Evolutionary conservation across 2,888 invertebrate genomes (phyloP).

Genomic region (Dryomyza anilis): DNA sequence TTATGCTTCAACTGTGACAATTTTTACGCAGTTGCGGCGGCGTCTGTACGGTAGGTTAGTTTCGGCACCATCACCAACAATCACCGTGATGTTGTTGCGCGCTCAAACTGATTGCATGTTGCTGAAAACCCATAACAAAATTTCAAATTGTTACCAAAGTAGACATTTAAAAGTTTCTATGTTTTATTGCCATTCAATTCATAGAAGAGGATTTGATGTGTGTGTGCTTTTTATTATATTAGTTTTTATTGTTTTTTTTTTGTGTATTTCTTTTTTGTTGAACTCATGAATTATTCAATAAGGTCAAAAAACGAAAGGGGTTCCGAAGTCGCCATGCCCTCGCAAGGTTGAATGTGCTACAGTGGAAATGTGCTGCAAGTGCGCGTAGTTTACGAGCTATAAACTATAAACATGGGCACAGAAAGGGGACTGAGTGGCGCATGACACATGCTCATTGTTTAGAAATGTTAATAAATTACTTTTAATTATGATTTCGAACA

Average conservation of each 20-base stretch:
- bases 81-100: too few species aligned
- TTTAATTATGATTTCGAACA: constrained; percentile 15
- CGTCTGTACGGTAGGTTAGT: constrained; percentile 49
- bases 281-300: constrained; percentile 34
- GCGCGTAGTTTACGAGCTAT: neutral
- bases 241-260: neutral
- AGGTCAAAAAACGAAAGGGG: constrained; percentile 30
- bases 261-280: too few species aligned
- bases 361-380: neutral
- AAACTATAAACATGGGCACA: too few species aligned
- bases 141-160: constrained; percentile 3
- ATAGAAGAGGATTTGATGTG: neutral
- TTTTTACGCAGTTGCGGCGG: constrained; percentile 2
- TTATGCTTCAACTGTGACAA: neutral
- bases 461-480: constrained; percentile 4
- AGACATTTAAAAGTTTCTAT: constrained; percentile 1
- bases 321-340: neutral
- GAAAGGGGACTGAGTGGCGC: neutral
- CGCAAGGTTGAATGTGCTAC: constrained; percentile 22
- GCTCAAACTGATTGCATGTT: neutral
- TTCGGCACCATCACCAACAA: constrained; percentile 19
- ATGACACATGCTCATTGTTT: neutral
- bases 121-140: neutral
- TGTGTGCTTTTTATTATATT: neutral
- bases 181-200: constrained; percentile 1